These are phyloP conservation scores for Lomographa bimaculata DNA, from an alignment of 2,888 invertebrate genomes.

Conservation along the genomic window DNA sequence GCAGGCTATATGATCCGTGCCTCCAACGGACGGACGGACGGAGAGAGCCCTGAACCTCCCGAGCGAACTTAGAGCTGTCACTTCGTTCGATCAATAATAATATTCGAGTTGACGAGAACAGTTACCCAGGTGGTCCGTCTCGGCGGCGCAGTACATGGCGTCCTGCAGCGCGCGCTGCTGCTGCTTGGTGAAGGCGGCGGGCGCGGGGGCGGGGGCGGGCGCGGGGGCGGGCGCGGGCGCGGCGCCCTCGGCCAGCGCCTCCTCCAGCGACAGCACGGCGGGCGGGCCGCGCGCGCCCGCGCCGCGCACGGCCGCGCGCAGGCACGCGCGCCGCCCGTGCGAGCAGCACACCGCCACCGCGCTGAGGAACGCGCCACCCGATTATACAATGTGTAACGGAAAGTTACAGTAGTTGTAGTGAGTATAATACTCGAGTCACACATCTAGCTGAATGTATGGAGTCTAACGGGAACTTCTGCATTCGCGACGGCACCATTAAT, in stretches of 20 bases:
- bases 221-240: constrained; percentile 37
- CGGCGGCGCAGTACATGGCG: constrained; percentile 97
- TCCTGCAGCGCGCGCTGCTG: constrained; percentile 94
- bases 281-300: constrained; percentile 79
- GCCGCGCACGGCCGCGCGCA: constrained; percentile 87
- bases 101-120: too few relatives aligned
- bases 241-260: constrained; percentile 94
- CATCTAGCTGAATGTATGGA: too few relatives aligned
- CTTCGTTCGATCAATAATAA: too few relatives aligned
- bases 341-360: constrained; percentile 95
- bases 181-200: constrained; percentile 86
- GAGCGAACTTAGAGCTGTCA: too few relatives aligned
- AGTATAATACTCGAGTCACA: too few relatives aligned
- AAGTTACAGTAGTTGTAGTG: neutral
- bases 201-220: constrained; percentile 28
- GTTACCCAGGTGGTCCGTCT: constrained; percentile 92
- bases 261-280: constrained; percentile 93
- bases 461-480: too few relatives aligned
- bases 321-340: constrained; percentile 91
- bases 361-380: constrained; percentile 63
- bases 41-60: too few relatives aligned
- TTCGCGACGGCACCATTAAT: too few relatives aligned
- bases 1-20: too few relatives aligned
- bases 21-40: too few relatives aligned
- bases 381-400: too few relatives aligned